A percentile compares a stretch with the other conserved stretches of the same genome.
Conservation (phyloP, 2,888 invertebrate species). For the Drosophila sordidapex region DNA sequence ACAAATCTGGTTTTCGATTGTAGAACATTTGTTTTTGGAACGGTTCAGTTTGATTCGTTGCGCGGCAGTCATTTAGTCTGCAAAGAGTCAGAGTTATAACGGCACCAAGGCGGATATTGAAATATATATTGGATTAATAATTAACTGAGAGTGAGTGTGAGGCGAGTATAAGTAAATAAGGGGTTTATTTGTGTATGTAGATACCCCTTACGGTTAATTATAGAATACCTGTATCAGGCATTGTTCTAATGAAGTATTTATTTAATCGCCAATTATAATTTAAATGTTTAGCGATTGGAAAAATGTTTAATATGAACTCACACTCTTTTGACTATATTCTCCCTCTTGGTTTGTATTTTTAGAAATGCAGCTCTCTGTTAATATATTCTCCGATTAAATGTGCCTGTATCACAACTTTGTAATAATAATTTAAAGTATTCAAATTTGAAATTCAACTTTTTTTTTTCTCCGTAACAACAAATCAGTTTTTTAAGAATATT, state of each 20-base stretch:
- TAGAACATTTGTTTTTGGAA: constrained; percentile 46
- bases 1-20: constrained; percentile 68
- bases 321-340: background rate
- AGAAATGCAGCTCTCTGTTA: background rate
- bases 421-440: no score
- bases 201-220: background rate
- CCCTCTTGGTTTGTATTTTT: background rate
- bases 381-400: background rate
- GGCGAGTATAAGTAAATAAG: constrained; percentile 12
- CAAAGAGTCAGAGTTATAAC: constrained; percentile 19
- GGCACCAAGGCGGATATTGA: constrained; percentile 47
- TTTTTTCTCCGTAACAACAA: background rate
- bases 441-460: no score
- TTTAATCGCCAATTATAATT: background rate
- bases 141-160: constrained; percentile 65
- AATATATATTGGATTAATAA: constrained; percentile 1
- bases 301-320: background rate
- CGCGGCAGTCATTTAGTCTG: constrained; percentile 37
- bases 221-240: background rate
- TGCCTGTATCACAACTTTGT: background rate
- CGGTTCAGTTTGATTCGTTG: constrained; percentile 9
- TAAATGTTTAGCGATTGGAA: background rate
- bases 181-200: background rate
- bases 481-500: background rate
- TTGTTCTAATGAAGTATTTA: background rate